Evolutionary conservation across 2,113 vertebrate genomes (phyloP).

Genomic region (Onychorhynchus coronatus): DNA sequence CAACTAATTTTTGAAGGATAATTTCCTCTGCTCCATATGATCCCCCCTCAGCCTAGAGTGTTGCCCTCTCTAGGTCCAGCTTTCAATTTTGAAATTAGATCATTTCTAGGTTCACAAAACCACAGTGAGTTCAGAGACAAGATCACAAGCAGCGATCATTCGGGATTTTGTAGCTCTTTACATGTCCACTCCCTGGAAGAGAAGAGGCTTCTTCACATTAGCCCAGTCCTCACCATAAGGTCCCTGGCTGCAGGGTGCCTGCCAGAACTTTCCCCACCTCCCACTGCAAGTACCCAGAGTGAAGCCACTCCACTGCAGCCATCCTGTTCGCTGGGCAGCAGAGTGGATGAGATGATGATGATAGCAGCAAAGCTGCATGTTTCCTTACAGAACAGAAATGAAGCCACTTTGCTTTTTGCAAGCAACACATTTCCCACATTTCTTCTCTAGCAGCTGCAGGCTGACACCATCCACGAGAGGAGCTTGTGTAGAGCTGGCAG

Average conservation of each 20-base stretch:
- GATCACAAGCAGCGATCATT: neutral
- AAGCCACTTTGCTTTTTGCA: neutral
- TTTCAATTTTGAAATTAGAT: neutral
- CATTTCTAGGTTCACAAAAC: neutral
- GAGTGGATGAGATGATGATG: neutral
- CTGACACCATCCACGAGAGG: neutral
- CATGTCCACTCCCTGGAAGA: neutral
- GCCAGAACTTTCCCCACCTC: fast-evolving
- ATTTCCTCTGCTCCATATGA: neutral
- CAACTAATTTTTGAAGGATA: neutral
- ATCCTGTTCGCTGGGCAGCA: fast-evolving
- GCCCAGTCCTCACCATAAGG: neutral
- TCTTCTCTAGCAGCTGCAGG: neutral
- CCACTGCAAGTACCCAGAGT: fast-evolving
- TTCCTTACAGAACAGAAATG: neutral
- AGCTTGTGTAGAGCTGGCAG: neutral
- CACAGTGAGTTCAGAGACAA: neutral
- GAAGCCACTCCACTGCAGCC: fast-evolving
- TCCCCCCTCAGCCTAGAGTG: neutral
- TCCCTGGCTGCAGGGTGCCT: neutral
- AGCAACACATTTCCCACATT: neutral
- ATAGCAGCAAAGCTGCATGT: fast-evolving
- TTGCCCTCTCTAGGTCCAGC: neutral
- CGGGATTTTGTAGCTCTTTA: neutral
- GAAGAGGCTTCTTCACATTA: fast-evolving